Percentiles rank a stretch among this genome's conserved stretches.
Evolutionary conservation across 2,113 vertebrate species (phyloP).

Genomic region (Myrmecobius fasciatus): DNA sequence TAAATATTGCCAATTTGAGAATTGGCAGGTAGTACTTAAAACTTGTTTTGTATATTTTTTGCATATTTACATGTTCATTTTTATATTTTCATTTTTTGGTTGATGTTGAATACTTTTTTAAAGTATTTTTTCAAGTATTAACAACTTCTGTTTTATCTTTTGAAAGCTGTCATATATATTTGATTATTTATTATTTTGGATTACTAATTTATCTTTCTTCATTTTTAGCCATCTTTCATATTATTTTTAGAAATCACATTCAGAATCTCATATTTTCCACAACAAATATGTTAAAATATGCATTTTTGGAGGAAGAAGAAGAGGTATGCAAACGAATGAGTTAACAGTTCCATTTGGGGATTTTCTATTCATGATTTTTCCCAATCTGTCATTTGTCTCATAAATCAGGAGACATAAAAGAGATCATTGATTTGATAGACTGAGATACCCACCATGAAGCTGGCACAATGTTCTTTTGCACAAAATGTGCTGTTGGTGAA

Average conservation of each 20-base stretch:
- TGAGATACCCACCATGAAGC: background rate
- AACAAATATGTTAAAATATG: background rate
- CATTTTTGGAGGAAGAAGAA: background rate
- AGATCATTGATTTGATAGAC: background rate
- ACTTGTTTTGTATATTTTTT: background rate
- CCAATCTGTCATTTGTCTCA: background rate
- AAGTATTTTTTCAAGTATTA: background rate
- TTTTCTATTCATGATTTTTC: background rate
- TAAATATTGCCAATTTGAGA: background rate
- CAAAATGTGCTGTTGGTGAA: background rate
- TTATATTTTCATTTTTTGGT: background rate
- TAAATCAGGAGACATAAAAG: background rate
- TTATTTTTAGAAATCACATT: background rate
- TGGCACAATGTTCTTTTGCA: background rate
- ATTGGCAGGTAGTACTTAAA: background rate
- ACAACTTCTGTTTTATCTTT: background rate
- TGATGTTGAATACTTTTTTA: background rate
- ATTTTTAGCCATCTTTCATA: background rate
- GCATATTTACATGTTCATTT: background rate
- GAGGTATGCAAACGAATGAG: background rate
- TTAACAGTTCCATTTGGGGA: background rate
- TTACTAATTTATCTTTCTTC: background rate
- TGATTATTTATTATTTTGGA: background rate
- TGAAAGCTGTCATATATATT: background rate
- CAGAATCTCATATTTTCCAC: background rate